phyloP scores from a whole-genome alignment of 2,113 vertebrate species.

The Malurus cyaneus region DNA sequence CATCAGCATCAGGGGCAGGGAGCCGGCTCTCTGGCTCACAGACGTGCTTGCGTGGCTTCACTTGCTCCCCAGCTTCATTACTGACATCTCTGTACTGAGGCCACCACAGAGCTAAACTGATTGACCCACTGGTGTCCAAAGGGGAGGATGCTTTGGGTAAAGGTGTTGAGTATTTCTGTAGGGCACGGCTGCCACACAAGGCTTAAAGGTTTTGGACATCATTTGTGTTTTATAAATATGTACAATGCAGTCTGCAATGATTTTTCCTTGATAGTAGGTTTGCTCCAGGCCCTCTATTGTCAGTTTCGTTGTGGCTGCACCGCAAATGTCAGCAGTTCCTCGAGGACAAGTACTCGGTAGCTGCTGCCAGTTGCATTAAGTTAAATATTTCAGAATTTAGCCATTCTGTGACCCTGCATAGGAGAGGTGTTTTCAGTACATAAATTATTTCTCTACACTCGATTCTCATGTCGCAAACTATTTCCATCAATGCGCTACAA shows the following conservation, averaged over 20 bases:
- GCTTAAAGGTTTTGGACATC: not conserved
- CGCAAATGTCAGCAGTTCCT: constrained; percentile 57
- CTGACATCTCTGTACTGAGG: not conserved
- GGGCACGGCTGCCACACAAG: not conserved
- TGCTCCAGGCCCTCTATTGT: constrained; percentile 11
- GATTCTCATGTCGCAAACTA: constrained; percentile 3
- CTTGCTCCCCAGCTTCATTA: not conserved
- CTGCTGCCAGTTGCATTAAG: constrained; percentile 45
- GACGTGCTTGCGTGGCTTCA: not conserved
- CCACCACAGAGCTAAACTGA: not conserved
- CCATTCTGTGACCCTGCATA: not conserved
- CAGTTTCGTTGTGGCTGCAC: not conserved
- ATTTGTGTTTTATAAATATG: not conserved
- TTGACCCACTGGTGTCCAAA: not conserved
- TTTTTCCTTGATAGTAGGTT: not conserved
- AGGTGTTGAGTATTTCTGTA: not conserved
- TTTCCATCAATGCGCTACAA: not conserved
- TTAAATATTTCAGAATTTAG: constrained; percentile 41
- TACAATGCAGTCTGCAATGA: not conserved
- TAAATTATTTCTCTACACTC: constrained; percentile 30
- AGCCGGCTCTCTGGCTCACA: not conserved
- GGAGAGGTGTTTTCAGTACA: constrained; percentile 14
- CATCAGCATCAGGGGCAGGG: fast-evolving
- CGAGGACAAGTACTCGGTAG: not conserved
- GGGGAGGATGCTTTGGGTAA: not conserved